Conservation (phyloP, 1,140 invertebrate genomes). For the Thaumatotibia leucotreta region DNA sequence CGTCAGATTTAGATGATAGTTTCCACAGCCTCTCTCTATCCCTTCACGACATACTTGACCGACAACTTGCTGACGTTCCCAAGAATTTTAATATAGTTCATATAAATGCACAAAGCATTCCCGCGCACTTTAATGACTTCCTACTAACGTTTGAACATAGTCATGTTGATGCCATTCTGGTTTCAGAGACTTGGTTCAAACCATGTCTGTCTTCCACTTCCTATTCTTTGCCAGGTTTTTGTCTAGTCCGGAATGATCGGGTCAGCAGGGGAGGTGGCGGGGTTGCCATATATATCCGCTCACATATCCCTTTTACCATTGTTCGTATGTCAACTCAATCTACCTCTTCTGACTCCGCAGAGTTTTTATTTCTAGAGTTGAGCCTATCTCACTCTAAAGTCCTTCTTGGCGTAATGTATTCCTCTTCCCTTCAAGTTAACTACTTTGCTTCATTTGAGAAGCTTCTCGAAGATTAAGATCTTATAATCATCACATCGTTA, state of each 20-base stretch:
- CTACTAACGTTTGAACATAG: not conserved
- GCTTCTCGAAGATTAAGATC: constrained; percentile 15
- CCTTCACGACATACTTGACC: not conserved
- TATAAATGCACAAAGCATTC: constrained; percentile 19
- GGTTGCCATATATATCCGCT: constrained; percentile 16
- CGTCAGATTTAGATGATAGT: not conserved
- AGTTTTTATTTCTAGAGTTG: constrained; percentile 27
- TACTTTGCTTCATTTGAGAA: constrained; percentile 23
- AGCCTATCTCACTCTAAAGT: not conserved
- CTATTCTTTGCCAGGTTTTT: constrained; percentile 17
- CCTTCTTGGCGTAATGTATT: constrained; percentile 24
- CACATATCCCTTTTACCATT: constrained; percentile 5
- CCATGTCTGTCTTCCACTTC: constrained; percentile 16
- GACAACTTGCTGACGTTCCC: not conserved
- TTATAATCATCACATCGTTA: constrained; percentile 22
- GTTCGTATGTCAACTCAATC: constrained; percentile 14
- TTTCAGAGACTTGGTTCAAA: constrained; percentile 19
- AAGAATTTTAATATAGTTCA: constrained; percentile 18
- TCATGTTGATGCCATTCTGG: constrained; percentile 1
- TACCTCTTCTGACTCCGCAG: not conserved
- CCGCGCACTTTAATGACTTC: constrained; percentile 14
- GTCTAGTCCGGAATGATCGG: constrained; percentile 18
- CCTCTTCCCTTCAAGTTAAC: constrained; percentile 15
- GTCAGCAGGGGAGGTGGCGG: constrained; percentile 6
- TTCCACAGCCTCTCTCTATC: not conserved